Conservation (phyloP, 92 coral and sea anemone genomes). For the Umimayanthus chanpuru region DNA sequence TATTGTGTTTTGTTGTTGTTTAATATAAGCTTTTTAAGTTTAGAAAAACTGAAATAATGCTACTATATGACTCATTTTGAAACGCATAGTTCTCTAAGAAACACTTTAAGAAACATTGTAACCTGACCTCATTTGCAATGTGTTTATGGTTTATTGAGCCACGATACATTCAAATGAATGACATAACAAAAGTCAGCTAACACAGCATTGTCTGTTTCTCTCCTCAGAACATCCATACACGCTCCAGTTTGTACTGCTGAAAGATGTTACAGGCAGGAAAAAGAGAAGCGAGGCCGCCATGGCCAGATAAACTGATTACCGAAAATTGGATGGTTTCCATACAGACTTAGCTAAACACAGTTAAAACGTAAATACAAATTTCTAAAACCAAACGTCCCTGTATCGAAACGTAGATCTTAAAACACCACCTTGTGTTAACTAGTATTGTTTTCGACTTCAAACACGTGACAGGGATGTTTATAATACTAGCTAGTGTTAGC, state of each 20-base stretch:
- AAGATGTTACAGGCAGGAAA: conserved; percentile 71
- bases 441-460: too few species aligned
- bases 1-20: neutral
- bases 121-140: neutral
- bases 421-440: too few species aligned
- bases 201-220: neutral
- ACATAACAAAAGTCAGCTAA: neutral
- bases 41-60: neutral
- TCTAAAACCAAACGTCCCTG: too few species aligned
- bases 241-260: conserved; percentile 74
- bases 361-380: too few species aligned
- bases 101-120: too few species aligned
- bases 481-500: too few species aligned
- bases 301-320: neutral
- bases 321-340: neutral
- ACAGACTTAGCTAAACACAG: neutral
- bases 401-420: too few species aligned
- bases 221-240: conserved; percentile 76
- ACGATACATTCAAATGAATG: neutral
- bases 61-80: too few species aligned
- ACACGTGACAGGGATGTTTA: too few species aligned
- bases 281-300: conserved; percentile 33
- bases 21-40: neutral
- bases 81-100: neutral
- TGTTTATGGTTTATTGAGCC: too few species aligned